These are phyloP conservation scores for Malurus cyaneus DNA, from an alignment of 2,113 vertebrate species.

Conservation along the genomic window DNA sequence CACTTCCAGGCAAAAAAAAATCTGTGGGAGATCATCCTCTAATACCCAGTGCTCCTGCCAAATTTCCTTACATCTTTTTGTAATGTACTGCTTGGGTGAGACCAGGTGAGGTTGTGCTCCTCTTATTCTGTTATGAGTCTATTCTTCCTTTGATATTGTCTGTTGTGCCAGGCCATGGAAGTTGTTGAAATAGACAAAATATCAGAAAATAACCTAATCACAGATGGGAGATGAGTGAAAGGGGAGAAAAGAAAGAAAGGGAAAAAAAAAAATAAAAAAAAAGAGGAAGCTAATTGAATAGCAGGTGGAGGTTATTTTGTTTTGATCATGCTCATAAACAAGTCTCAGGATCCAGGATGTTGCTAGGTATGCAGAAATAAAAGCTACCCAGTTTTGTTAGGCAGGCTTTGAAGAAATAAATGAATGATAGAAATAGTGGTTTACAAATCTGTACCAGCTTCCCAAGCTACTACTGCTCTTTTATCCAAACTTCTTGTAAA, in stretches of 20 bases:
- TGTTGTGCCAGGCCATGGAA: constrained; percentile 28
- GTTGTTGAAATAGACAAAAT: constrained; percentile 2
- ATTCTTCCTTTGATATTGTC: constrained; percentile 45
- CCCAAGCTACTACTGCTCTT: not conserved
- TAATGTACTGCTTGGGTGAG: constrained; percentile 15
- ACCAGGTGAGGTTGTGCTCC: constrained; percentile 14
- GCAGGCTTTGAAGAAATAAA: not conserved
- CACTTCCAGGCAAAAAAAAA: not conserved
- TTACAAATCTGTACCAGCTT: not conserved
- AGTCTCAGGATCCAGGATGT: not conserved
- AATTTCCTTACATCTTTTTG: not conserved
- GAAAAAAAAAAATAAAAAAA: not conserved
- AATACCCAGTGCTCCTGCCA: not conserved
- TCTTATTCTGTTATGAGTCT: constrained; percentile 28
- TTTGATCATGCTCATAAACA: not conserved
- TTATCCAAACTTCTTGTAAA: not conserved
- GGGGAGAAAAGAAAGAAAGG: not conserved
- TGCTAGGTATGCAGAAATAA: not conserved
- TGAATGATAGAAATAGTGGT: not conserved
- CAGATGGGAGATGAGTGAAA: constrained; percentile 7
- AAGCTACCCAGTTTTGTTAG: not conserved
- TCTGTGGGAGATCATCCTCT: not conserved
- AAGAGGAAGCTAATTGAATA: not conserved
- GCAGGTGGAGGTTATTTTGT: not conserved
- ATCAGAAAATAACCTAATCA: not conserved